Evolutionary conservation across 2,888 invertebrate species (phyloP).

Genomic region (Amaurobius ferox): DNA sequence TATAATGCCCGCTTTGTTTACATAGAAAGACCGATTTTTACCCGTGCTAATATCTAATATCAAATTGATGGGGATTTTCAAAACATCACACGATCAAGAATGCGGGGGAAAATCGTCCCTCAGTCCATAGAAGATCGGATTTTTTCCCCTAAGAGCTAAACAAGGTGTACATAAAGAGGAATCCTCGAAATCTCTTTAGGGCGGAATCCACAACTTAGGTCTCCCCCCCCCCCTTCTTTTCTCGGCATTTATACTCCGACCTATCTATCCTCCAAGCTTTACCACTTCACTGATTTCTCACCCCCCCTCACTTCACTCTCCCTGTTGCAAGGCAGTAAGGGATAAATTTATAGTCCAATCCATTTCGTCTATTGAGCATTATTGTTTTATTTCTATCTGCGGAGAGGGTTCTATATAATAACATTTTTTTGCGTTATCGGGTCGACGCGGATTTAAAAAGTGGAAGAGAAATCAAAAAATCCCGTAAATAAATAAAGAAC

Average conservation of each 20-base stretch:
- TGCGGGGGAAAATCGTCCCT: neutral
- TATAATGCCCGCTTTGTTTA: too few species aligned
- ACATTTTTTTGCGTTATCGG: slow-evolving; percentile 30
- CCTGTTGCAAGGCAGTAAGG: slow-evolving; percentile 11
- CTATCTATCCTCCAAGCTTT: slow-evolving; percentile 6
- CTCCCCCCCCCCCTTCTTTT: neutral
- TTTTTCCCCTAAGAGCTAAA: neutral
- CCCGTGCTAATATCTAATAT: too few species aligned
- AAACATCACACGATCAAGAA: too few species aligned
- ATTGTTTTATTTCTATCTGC: slow-evolving; percentile 56
- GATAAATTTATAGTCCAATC: slow-evolving; percentile 70
- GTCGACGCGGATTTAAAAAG: slow-evolving; percentile 15
- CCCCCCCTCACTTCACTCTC: neutral
- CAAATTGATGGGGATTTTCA: too few species aligned
- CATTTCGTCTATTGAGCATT: slow-evolving; percentile 33
- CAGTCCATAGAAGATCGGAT: neutral
- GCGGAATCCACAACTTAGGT: slow-evolving; percentile 11
- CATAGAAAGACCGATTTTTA: too few species aligned
- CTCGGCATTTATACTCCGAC: neutral
- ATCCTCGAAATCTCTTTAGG: neutral
- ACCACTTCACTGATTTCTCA: neutral
- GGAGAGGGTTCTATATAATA: slow-evolving; percentile 8
- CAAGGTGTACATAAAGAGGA: neutral
- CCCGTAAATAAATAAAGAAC: slow-evolving; percentile 70
- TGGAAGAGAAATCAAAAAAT: slow-evolving; percentile 31